These are phyloP conservation scores for Sinelater perroti DNA, from an alignment of 2,888 invertebrate species.

Conservation along the genomic window DNA sequence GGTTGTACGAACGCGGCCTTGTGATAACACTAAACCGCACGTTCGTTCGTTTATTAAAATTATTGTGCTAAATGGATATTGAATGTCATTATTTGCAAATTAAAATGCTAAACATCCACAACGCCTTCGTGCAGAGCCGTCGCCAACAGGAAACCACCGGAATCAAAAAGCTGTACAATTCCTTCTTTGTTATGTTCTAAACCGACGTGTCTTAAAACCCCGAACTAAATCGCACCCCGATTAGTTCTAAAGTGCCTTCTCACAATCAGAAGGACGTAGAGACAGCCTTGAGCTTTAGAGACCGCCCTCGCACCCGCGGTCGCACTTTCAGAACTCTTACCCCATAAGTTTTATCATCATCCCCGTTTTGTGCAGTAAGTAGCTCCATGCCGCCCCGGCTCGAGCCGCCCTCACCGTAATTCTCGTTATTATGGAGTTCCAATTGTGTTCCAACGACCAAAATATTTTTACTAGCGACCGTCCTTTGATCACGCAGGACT, in stretches of 20 bases:
- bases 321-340: not conserved
- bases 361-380: slow-evolving; percentile 18
- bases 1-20: slow-evolving; percentile 32
- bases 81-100: slow-evolving; percentile 56
- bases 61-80: slow-evolving; percentile 60
- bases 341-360: no score
- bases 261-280: slow-evolving; percentile 19
- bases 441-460: slow-evolving; percentile 53
- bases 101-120: slow-evolving; percentile 76
- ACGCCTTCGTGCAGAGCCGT: slow-evolving; percentile 81
- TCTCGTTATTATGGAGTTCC: slow-evolving; percentile 59
- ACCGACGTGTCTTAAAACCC: slow-evolving; percentile 47
- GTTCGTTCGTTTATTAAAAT: slow-evolving; percentile 38
- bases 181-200: slow-evolving; percentile 88
- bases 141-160: slow-evolving; percentile 85
- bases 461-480: slow-evolving; percentile 52
- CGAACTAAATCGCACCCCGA: slow-evolving; percentile 38
- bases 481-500: slow-evolving; percentile 49
- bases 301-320: not conserved
- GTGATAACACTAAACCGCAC: slow-evolving; percentile 24
- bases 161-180: slow-evolving; percentile 87
- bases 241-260: slow-evolving; percentile 33
- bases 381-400: slow-evolving; percentile 14
- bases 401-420: slow-evolving; percentile 16
- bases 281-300: slow-evolving; percentile 20